Conservation (phyloP, 1,140 invertebrate species). For the Carposina sasakii region DNA sequence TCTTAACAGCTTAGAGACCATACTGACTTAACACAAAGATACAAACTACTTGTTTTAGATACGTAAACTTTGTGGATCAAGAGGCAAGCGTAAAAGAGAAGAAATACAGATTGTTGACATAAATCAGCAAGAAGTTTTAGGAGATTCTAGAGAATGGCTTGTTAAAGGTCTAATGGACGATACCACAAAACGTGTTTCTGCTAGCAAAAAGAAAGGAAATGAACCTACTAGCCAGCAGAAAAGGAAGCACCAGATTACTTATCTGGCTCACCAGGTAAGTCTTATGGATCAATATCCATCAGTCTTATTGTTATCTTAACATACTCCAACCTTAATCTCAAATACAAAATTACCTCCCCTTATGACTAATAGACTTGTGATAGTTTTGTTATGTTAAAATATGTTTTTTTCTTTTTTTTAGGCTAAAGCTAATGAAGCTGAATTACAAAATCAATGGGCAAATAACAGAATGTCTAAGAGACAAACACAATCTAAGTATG, state of each 20-base stretch:
- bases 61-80: slow-evolving; percentile 59
- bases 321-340: background rate
- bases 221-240: slow-evolving; percentile 81
- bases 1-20: no score
- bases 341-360: background rate
- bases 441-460: slow-evolving; percentile 95
- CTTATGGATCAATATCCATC: background rate
- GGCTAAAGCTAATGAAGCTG: slow-evolving; percentile 94
- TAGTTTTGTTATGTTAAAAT: background rate
- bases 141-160: slow-evolving; percentile 85
- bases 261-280: slow-evolving; percentile 87
- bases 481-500: slow-evolving; percentile 92
- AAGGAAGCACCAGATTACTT: slow-evolving; percentile 96
- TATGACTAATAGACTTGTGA: background rate
- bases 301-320: background rate
- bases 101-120: slow-evolving; percentile 85
- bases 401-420: slow-evolving; percentile 62
- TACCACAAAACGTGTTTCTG: slow-evolving; percentile 68
- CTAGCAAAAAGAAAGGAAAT: slow-evolving; percentile 73
- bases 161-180: slow-evolving; percentile 88
- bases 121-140: slow-evolving; percentile 86
- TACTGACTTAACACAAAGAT: no score
- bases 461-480: slow-evolving; percentile 86
- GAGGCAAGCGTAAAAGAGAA: slow-evolving; percentile 66
- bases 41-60: no score